phyloP scores from a whole-genome alignment of 2,797 vertebrate genomes.

The Xyrichtys novacula region DNA sequence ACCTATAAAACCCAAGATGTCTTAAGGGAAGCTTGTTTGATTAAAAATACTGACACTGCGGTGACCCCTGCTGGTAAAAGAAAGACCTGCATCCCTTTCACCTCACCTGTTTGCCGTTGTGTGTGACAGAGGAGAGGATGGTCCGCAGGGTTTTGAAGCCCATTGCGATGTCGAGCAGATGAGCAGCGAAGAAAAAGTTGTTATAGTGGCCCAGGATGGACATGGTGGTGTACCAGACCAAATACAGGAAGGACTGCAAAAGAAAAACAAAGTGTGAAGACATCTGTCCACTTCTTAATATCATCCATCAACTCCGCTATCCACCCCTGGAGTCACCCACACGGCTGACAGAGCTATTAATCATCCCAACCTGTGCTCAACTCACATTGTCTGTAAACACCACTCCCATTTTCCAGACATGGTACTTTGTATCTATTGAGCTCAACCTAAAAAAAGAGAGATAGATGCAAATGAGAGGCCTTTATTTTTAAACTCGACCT shows the following conservation, averaged over 20 bases:
- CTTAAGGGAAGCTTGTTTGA: slow-evolving; percentile 10
- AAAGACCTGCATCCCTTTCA: slow-evolving; percentile 8
- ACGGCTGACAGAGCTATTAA: slow-evolving; percentile 2
- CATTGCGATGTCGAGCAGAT: slow-evolving; percentile 98
- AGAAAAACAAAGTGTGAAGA: slow-evolving; percentile 18
- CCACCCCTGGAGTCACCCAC: slow-evolving; percentile 1
- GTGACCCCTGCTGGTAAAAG: slow-evolving; percentile 63
- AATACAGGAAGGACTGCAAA: slow-evolving; percentile 94
- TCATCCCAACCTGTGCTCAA: slow-evolving; percentile 49
- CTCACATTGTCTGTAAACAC: slow-evolving; percentile 99
- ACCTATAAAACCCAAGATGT: slow-evolving; percentile 3
- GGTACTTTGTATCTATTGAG: slow-evolving; percentile 98
- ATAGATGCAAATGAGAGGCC: neutral
- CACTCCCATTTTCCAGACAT: slow-evolving; percentile 97
- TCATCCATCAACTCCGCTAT: neutral
- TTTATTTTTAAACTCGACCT: slow-evolving; percentile 40
- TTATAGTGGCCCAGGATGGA: slow-evolving; percentile 99
- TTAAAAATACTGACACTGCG: slow-evolving; percentile 37
- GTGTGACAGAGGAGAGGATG: slow-evolving; percentile 98
- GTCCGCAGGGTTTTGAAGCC: slow-evolving; percentile 98
- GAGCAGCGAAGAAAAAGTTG: slow-evolving; percentile 99
- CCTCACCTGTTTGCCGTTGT: slow-evolving; percentile 98
- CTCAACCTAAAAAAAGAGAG: slow-evolving; percentile 88
- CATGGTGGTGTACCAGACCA: slow-evolving; percentile 99
- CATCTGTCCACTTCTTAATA: neutral